These are phyloP conservation scores for Lydus trimaculatus DNA, from an alignment of 2,888 invertebrate species.

Conservation along the genomic window DNA sequence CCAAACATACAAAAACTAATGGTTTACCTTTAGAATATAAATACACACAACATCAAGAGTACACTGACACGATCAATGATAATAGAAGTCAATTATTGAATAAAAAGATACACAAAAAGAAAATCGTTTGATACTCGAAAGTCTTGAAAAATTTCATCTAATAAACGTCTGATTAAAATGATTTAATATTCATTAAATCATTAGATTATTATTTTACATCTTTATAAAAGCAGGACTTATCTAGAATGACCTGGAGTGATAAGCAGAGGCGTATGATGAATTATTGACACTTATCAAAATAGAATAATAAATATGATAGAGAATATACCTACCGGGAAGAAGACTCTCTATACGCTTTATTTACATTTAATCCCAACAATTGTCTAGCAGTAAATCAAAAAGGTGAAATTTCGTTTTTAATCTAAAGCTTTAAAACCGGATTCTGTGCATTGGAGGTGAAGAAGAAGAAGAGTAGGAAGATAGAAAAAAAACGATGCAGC, in stretches of 20 bases:
- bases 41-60: conserved; percentile 8
- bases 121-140: background rate
- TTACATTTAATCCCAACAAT: conserved; percentile 5
- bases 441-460: background rate
- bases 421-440: background rate
- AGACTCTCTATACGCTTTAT: background rate
- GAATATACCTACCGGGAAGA: background rate
- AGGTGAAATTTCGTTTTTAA: background rate
- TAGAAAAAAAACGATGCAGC: background rate
- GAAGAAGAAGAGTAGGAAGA: background rate
- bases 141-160: background rate
- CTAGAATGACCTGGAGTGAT: background rate
- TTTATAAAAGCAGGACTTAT: background rate
- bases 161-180: background rate
- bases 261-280: background rate
- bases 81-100: conserved; percentile 4
- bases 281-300: conserved; percentile 3
- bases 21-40: conserved; percentile 10
- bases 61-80: conserved; percentile 4
- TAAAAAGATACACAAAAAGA: background rate
- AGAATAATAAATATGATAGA: background rate
- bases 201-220: background rate
- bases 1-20: conserved; percentile 22
- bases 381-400: background rate
- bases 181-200: conserved; percentile 3